These are phyloP conservation scores for Anthopleura sola DNA, from an alignment of 64 coral and sea anemone genomes.

Conservation along the genomic window DNA sequence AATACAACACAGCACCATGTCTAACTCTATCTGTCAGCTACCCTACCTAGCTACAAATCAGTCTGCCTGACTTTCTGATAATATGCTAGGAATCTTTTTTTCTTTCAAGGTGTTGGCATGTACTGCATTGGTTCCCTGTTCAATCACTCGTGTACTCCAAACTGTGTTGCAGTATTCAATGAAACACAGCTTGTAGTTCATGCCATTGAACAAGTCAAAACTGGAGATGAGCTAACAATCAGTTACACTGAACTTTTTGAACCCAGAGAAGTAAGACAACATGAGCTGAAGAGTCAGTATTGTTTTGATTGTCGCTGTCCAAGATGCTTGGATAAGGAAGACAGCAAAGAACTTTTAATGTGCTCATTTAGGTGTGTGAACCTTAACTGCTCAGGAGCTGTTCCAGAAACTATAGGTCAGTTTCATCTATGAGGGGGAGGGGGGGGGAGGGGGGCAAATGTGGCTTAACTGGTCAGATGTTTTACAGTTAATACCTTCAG, in stretches of 20 bases:
- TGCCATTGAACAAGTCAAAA: conserved; percentile 49
- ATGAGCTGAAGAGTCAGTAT: conserved; percentile 77
- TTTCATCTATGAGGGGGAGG: not conserved
- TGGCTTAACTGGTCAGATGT: no score
- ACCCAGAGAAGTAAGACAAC: conserved; percentile 59
- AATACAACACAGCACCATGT: no score
- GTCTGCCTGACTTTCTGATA: not conserved
- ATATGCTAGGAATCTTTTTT: not conserved
- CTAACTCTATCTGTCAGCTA: no score
- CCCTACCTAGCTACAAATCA: no score
- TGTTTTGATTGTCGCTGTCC: conserved; percentile 69
- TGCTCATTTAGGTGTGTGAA: conserved; percentile 55
- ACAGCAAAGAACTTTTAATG: conserved; percentile 45
- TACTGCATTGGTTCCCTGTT: conserved; percentile 48
- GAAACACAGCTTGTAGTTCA: conserved; percentile 41
- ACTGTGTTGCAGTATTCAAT: conserved; percentile 78
- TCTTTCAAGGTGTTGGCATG: conserved; percentile 71
- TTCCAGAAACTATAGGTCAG: conserved; percentile 7
- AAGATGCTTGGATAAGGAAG: conserved; percentile 54
- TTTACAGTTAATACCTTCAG: no score
- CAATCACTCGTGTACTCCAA: conserved; percentile 95
- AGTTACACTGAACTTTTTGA: conserved; percentile 87
- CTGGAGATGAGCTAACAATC: conserved; percentile 83
- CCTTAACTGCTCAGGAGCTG: conserved; percentile 34
- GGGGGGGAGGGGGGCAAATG: no score